Percentiles rank a stretch among this genome's conserved stretches.
These are phyloP conservation scores for Orientallactaga sibirica DNA, from an alignment of 2,797 vertebrate species.

Conservation along the genomic window DNA sequence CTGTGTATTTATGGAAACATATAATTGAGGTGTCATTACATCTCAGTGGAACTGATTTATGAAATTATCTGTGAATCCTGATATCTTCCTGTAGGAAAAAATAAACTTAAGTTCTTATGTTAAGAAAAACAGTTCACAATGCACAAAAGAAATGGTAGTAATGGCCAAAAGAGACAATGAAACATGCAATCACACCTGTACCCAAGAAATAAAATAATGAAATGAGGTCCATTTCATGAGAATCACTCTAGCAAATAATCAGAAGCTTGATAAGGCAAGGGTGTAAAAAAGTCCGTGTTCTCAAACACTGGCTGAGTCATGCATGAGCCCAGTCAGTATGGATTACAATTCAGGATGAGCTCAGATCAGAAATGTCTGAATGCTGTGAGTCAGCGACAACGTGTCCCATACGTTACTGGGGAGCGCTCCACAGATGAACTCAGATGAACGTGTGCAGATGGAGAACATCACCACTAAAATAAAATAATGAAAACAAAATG, in stretches of 20 bases:
- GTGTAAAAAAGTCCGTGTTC: background rate
- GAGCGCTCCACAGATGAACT: background rate
- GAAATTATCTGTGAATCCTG: background rate
- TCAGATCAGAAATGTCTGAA: background rate
- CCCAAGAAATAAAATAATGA: slow-evolving; percentile 43
- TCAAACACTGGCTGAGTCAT: background rate
- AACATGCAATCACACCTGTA: background rate
- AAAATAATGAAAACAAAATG: background rate
- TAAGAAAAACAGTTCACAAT: slow-evolving; percentile 8
- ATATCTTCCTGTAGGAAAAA: background rate
- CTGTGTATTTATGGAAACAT: background rate
- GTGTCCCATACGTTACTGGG: background rate
- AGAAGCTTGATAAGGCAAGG: background rate
- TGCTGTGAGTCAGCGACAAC: background rate
- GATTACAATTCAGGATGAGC: background rate
- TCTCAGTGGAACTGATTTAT: background rate
- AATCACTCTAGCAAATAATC: background rate
- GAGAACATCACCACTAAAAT: background rate
- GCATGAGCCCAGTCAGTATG: background rate
- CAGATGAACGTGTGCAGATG: background rate
- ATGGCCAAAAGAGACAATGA: background rate
- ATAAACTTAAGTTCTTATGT: background rate
- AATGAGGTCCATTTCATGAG: background rate
- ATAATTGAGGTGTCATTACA: background rate
- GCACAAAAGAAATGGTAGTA: background rate